A percentile compares a stretch with the other conserved stretches of the same genome.
These are phyloP conservation scores for Portunus trituberculatus DNA, from an alignment of 1,140 invertebrate genomes.

Conservation along the genomic window DNA sequence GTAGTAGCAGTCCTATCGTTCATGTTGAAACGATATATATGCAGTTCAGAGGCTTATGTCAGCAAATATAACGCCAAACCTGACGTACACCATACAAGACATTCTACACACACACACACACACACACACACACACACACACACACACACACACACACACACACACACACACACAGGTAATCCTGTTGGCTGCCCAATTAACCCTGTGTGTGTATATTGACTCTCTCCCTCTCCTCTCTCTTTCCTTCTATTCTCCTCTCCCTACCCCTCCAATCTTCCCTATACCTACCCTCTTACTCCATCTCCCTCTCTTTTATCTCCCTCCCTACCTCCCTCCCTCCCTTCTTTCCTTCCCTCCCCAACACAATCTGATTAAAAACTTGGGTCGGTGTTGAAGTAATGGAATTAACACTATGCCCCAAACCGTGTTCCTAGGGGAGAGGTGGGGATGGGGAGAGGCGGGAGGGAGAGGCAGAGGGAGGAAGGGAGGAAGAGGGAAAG, in stretches of 20 bases:
- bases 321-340: neutral
- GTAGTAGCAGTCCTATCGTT: neutral
- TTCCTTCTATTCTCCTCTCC: neutral
- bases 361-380: conserved; percentile 69
- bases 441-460: too few relatives aligned
- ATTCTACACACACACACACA: too few relatives aligned
- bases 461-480: neutral
- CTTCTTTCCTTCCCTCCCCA: neutral
- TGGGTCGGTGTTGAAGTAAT: conserved; percentile 66
- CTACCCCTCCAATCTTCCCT: too few relatives aligned
- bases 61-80: too few relatives aligned
- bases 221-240: neutral
- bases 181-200: conserved; percentile 31
- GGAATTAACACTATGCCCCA: conserved; percentile 57
- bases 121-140: too few relatives aligned
- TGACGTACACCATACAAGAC: too few relatives aligned
- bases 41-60: too few relatives aligned
- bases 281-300: neutral
- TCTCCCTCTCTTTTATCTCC: neutral
- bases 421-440: neutral
- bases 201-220: conserved; percentile 13
- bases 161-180: conserved; percentile 50
- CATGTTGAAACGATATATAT: too few relatives aligned
- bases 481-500: neutral
- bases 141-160: conserved; percentile 38